Evolutionary conservation across 2,797 vertebrate species (phyloP), one percentile per base, ranked within the genome.

Genomic region (Varecia variegata): DNA sequence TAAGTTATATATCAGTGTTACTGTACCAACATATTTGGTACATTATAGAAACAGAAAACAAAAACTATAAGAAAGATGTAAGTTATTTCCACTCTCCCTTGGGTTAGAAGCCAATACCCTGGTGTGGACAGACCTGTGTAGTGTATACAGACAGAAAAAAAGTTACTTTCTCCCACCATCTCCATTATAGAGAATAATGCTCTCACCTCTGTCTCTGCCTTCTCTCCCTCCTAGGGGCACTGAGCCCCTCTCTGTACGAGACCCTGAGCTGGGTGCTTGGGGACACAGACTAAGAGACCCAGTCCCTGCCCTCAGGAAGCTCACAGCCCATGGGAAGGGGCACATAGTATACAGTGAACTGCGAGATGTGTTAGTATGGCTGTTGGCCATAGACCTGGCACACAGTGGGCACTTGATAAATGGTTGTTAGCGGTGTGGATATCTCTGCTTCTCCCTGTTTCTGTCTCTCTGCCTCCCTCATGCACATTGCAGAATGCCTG

Each of bases 11-110:
- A 38, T 45, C 43, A 88, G 35, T 73, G 18, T 25, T 70, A 56
- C 40, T 79, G 7, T 70, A 71, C 14, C 58, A 90, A 79, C 17
- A 23, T 60, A 40, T 17, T 50, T 43, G 60, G n/a, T 81, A 77
- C 40, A 68, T 83, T 62, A 77, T 47, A 77, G 82, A 93, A 74
- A 83, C 35, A 96, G 81, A 74, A 94, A 91, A 82, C 47, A 47
- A 45, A 74, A 87, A 65, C 14, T 30, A 40, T 71, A 65, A 95
- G 80, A 84, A 90, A 94, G 95, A 32, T 40, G 8, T 5, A 47
- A 87, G 54, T 92, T 82, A 27, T 83, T 73, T 80, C 71, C 43
- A 76, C 7, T 54, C 6, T 74, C 43, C 27, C 7, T 18, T 40
- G 43, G 40, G 32, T 90, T 80, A 45, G 82, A 74, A 84, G 60